These are phyloP conservation scores for Branchellion lobata DNA, from an alignment of 2,888 invertebrate genomes.

Conservation along the genomic window DNA sequence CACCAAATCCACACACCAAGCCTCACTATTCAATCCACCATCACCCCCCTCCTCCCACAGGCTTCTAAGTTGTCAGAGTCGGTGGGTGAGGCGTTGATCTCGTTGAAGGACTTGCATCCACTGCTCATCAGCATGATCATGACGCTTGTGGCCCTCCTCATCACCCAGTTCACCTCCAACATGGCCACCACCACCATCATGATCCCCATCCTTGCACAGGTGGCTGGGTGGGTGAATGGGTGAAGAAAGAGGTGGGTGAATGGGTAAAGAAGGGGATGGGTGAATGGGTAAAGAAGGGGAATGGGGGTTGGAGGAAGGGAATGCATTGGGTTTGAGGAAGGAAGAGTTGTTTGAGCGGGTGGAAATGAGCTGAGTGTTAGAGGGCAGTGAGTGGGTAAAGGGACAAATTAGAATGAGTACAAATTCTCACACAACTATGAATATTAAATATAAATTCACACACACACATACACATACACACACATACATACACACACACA, in stretches of 20 bases:
- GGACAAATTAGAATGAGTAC: no score
- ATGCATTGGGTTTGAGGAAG: no score
- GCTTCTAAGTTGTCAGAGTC: constrained; percentile 56
- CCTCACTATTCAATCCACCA: not conserved
- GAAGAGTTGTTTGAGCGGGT: no score
- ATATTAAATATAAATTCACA: no score
- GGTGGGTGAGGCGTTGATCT: constrained; percentile 55
- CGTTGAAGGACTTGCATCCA: constrained; percentile 54
- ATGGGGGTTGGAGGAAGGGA: not conserved
- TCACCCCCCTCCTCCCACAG: constrained; percentile 49
- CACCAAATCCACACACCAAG: not conserved
- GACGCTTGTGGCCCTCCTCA: constrained; percentile 56
- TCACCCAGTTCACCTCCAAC: constrained; percentile 60
- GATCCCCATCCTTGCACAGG: constrained; percentile 59
- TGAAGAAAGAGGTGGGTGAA: not conserved
- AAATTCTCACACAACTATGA: no score
- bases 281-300: no score
- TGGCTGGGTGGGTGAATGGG: constrained; percentile 1
- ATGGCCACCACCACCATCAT: constrained; percentile 59
- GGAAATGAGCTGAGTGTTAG: no score
- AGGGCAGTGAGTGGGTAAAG: no score
- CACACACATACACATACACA: no score
- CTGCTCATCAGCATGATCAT: constrained; percentile 56
- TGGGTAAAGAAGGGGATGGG: no score
- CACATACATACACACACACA: no score